phyloP scores from a whole-genome alignment of 2,797 vertebrate species.

The Adrianichthys oophorus region DNA sequence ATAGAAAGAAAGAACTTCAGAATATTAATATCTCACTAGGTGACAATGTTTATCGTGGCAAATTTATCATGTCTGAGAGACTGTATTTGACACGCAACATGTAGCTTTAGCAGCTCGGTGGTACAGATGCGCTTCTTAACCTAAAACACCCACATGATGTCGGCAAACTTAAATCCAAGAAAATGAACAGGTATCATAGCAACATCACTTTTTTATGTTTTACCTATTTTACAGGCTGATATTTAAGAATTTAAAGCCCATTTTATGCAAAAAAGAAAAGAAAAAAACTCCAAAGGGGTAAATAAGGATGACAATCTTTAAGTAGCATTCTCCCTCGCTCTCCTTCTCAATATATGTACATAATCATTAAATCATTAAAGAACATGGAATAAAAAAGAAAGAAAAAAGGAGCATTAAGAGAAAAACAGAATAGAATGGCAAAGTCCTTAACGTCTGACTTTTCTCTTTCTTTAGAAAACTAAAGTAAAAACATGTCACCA shows the following conservation, averaged over 20 bases:
- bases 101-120: slow-evolving; percentile 19
- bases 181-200: slow-evolving; percentile 39
- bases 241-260: slow-evolving; percentile 48
- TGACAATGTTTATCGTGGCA: slow-evolving; percentile 17
- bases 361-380: slow-evolving; percentile 53
- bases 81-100: slow-evolving; percentile 31
- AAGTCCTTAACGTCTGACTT: slow-evolving; percentile 48
- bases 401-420: slow-evolving; percentile 52
- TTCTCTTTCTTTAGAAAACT: slow-evolving; percentile 44
- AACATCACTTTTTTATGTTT: slow-evolving; percentile 61
- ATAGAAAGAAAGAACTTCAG: slow-evolving; percentile 4
- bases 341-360: slow-evolving; percentile 64
- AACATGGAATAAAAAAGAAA: slow-evolving; percentile 45
- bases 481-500: slow-evolving; percentile 50
- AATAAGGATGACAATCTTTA: slow-evolving; percentile 54
- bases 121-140: slow-evolving; percentile 42
- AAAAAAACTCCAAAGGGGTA: slow-evolving; percentile 23
- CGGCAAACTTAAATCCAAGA: slow-evolving; percentile 49
- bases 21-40: slow-evolving; percentile 14
- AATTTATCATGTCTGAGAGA: slow-evolving; percentile 12
- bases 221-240: slow-evolving; percentile 63
- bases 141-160: slow-evolving; percentile 26
- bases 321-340: slow-evolving; percentile 43
- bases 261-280: slow-evolving; percentile 29
- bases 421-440: slow-evolving; percentile 61